Evolutionary conservation across 2,113 vertebrate species (phyloP).

Genomic region (Pteruthius melanotis): DNA sequence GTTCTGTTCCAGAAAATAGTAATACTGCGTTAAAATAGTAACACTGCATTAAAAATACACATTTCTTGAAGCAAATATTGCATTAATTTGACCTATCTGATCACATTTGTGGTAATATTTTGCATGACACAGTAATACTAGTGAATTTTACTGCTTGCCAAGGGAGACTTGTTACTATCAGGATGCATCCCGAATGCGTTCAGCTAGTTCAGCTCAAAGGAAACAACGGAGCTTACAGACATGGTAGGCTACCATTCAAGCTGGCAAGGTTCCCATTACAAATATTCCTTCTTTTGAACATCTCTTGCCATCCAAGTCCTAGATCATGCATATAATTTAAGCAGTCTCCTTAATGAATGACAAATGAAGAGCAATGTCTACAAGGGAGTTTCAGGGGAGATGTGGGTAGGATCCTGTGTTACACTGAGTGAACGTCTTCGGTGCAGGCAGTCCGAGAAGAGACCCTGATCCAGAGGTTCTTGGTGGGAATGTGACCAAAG

Average conservation of each 20-base stretch:
- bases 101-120: not conserved
- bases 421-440: not conserved
- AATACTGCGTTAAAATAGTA: not conserved
- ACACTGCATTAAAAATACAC: not conserved
- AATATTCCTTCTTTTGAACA: slow-evolving; percentile 5
- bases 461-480: not conserved
- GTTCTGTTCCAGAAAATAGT: not conserved
- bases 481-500: not conserved
- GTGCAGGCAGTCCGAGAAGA: not conserved
- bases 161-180: not conserved
- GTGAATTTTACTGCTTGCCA: not conserved
- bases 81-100: not conserved
- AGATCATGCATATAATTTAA: slow-evolving; percentile 6
- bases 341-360: not conserved
- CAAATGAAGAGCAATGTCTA: not conserved
- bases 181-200: not conserved
- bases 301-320: not conserved
- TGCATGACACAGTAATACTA: not conserved
- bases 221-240: not conserved
- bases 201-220: not conserved
- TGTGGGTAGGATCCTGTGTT: not conserved
- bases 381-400: not conserved
- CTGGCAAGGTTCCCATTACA: slow-evolving; percentile 2
- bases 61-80: not conserved
- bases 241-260: slow-evolving; percentile 18